Percentiles rank a stretch among this genome's conserved stretches.
phyloP scores from a whole-genome alignment of 2,113 vertebrate species.

The Oreochromis niloticus region DNA sequence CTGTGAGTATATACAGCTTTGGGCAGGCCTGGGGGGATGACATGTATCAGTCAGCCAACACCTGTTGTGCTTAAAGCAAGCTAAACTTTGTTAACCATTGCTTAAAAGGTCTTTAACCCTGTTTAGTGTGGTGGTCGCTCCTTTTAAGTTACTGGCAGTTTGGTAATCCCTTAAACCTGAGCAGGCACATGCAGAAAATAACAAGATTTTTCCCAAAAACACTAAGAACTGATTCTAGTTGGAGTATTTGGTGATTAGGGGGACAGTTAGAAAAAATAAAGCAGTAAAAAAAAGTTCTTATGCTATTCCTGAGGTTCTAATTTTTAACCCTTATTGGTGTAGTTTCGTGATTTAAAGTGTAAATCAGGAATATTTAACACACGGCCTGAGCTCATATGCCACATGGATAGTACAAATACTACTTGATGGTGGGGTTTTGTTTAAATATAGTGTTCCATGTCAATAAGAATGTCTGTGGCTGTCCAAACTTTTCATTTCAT shows the following conservation, averaged over 20 bases:
- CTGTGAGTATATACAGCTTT: neutral
- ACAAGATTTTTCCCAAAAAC: neutral
- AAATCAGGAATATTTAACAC: neutral
- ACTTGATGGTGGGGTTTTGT: neutral
- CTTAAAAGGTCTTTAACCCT: neutral
- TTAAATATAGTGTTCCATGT: rapidly evolving
- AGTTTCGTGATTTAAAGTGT: neutral
- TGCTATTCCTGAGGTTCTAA: neutral
- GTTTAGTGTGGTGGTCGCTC: neutral
- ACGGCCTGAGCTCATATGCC: neutral
- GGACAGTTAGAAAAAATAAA: neutral
- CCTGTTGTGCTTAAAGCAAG: neutral
- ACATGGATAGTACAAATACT: neutral
- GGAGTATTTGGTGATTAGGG: neutral
- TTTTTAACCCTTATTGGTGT: neutral
- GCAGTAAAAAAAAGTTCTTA: rapidly evolving
- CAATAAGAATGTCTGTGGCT: rapidly evolving
- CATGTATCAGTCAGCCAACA: neutral
- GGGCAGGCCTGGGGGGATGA: neutral
- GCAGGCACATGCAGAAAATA: neutral
- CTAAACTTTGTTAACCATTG: neutral
- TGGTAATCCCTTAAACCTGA: neutral
- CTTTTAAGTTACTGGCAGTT: neutral
- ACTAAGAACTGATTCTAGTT: neutral
- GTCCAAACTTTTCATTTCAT: neutral